phyloP scores from a whole-genome alignment of 1,140 invertebrate genomes.

The Protaetia brevitarsis region DNA sequence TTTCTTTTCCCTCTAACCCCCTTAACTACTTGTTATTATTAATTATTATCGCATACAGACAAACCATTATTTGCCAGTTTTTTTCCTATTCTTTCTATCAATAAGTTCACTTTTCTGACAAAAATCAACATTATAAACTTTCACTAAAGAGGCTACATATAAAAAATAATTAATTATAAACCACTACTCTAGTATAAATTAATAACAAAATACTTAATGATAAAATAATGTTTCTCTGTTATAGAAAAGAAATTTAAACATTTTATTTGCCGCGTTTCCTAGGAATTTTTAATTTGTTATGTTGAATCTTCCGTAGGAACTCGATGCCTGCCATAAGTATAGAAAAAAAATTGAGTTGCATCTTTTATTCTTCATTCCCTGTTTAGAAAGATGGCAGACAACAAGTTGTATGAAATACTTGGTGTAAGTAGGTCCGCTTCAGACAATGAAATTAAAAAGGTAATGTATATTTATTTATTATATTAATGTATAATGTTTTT shows the following conservation, averaged over 20 bases:
- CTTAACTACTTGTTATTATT: no score
- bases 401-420: constrained; percentile 79
- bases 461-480: constrained; percentile 46
- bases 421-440: constrained; percentile 72
- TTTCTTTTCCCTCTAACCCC: no score
- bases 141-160: no score
- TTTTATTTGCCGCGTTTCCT: background rate
- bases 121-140: no score
- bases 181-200: no score
- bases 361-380: constrained; percentile 47
- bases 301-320: background rate
- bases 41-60: no score
- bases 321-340: background rate
- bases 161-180: no score
- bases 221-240: no score
- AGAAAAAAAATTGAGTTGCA: constrained; percentile 2
- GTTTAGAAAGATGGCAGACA: constrained; percentile 62
- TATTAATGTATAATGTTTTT: background rate
- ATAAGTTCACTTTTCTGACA: no score
- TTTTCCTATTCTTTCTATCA: no score
- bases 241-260: background rate
- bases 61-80: no score
- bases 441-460: constrained; percentile 84
- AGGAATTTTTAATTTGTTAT: background rate
- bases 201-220: no score